phyloP scores from a whole-genome alignment of 2,888 invertebrate species.

The Lepeophtheirus nordmannii region DNA sequence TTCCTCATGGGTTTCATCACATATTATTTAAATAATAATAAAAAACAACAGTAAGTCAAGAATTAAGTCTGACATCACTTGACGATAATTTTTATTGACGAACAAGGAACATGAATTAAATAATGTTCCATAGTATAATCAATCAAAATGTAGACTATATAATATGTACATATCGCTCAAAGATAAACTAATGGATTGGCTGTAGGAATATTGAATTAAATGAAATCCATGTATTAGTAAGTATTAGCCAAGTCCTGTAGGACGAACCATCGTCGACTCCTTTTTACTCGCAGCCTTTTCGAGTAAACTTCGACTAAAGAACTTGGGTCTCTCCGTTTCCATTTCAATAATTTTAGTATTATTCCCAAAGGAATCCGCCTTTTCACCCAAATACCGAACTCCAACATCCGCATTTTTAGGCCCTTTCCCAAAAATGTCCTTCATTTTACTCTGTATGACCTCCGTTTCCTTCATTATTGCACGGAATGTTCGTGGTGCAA shows the following conservation, averaged over 20 bases:
- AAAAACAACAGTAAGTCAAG: too few species aligned
- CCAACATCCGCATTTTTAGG: conserved; percentile 71
- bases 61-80: too few species aligned
- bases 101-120: too few species aligned
- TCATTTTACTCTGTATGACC: conserved; percentile 57
- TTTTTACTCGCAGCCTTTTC: conserved; percentile 40
- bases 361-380: conserved; percentile 29
- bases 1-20: too few species aligned
- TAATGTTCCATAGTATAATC: too few species aligned
- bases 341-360: conserved; percentile 52
- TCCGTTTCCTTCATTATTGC: conserved; percentile 65
- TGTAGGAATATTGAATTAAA: too few species aligned
- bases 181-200: too few species aligned
- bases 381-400: conserved; percentile 63
- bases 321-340: conserved; percentile 63
- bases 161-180: too few species aligned
- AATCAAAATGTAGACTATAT: too few species aligned
- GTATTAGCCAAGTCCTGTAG: conserved; percentile 23
- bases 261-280: conserved; percentile 15
- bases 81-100: too few species aligned
- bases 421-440: conserved; percentile 51
- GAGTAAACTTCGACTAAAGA: conserved; percentile 72
- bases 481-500: conserved; percentile 65
- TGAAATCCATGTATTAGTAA: not conserved
- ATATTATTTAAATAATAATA: too few species aligned